Percentiles rank a stretch among this genome's conserved stretches.
These are phyloP conservation scores for Ligdia adustata DNA, from an alignment of 2,888 invertebrate species.

Conservation along the genomic window DNA sequence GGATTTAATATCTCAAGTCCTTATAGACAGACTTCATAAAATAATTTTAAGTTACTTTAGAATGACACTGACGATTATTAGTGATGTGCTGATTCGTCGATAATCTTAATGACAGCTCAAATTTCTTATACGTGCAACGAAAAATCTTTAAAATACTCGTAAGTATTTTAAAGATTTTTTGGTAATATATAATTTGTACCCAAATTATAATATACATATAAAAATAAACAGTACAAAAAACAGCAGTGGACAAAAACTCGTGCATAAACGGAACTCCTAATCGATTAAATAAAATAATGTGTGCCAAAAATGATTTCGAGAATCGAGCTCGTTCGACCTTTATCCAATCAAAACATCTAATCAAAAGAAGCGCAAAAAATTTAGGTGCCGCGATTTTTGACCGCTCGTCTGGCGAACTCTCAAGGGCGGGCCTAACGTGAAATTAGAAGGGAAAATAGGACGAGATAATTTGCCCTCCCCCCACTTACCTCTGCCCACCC, in stretches of 20 bases:
- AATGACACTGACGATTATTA: no score
- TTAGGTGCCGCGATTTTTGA: conserved; percentile 25
- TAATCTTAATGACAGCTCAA: no score
- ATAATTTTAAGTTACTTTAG: no score
- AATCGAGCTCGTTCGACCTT: conserved; percentile 10
- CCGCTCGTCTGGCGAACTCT: conserved; percentile 48
- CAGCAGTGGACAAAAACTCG: conserved; percentile 17
- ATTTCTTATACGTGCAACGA: no score
- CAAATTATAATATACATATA: no score
- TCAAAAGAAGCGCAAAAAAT: conserved; percentile 18
- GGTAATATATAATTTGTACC: no score
- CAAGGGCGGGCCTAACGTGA: conserved; percentile 66
- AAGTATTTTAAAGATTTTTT: no score
- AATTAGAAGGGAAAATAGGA: conserved; percentile 81
- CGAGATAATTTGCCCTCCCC: conserved; percentile 74
- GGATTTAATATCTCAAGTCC: no score
- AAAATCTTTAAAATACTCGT: no score
- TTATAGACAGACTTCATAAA: no score
- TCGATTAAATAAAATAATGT: conserved; percentile 9
- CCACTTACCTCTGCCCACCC: conserved; percentile 43
- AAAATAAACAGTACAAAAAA: conserved; percentile 4
- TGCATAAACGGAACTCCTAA: conserved; percentile 5
- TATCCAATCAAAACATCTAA: conserved; percentile 16
- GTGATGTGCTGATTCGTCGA: no score
- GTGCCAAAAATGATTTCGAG: conserved; percentile 6